Evolutionary conservation across 2,888 invertebrate species (phyloP), one percentile per base, ranked within the genome.

Genomic region (Strigamia transsilvanica): DNA sequence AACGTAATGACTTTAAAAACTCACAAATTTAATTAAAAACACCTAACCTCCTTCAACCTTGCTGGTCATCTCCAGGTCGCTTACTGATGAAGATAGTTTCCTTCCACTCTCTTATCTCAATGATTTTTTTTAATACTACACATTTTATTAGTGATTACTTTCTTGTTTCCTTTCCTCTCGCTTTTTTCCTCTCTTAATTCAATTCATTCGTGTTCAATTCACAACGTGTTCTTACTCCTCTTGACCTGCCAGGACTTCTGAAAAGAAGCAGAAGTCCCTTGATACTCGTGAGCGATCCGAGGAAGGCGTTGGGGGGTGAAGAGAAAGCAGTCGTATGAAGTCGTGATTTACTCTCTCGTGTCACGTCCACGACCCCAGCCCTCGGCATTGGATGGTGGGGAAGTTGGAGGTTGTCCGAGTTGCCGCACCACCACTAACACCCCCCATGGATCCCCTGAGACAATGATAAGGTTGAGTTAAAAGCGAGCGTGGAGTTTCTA

Each of bases 381-480:
- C 27, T 32, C 32, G 73, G 73, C 32, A 73, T 73, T 73, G 73
- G 73, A 73, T 73, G 73, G 10, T 32, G 27, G 38, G 73, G 73
- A 73, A 73, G 73, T 23, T 61, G 61, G 61, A 46, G 46, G 46
- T 46, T 13, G 46, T n/a, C 46, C 15, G 46, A 46, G 46, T 73
- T 23, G 73, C 73, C 73, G 73, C 73, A 73, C 73, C 73, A 73
- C 73, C 32, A 73, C 73, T 73, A 73, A 73, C 73, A 73, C 73
- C 73, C 38, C 73, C 73, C 73, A 73, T 73, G 73, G 73, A 32
- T 73, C 73, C 73, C 73, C 13, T n/a, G 73, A 73, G 73, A 73
- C 73, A 73, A 73, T 73, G 73, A 73, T 73, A 73, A 73, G 73
- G 73, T 73, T 73, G 73, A 73, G 73, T 73, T 73, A 73, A 73